These are phyloP conservation scores for Styela clava DNA, from an alignment of 23 tunicate genomes.

Conservation along the genomic window DNA sequence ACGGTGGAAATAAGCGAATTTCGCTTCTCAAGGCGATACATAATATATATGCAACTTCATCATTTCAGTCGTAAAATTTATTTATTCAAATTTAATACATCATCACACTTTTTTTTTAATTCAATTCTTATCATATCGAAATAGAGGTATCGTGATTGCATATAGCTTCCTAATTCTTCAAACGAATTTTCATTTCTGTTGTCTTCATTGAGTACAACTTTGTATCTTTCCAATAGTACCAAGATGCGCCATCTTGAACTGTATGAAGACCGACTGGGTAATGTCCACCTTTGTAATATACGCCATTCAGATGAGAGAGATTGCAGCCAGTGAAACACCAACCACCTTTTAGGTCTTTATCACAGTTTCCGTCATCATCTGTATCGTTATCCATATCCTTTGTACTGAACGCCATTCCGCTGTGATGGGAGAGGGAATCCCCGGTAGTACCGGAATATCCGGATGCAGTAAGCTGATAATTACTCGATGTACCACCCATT, in stretches of 20 bases:
- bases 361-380: conserved; percentile 13
- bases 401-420: conserved; percentile 15
- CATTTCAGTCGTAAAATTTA: too few species aligned
- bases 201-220: conserved; percentile 28
- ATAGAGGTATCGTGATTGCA: too few species aligned
- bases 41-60: too few species aligned
- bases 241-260: neutral
- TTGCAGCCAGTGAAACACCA: conserved; percentile 30
- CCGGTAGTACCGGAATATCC: conserved; percentile 25
- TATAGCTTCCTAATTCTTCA: too few species aligned
- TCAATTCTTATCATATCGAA: too few species aligned
- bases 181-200: conserved; percentile 26
- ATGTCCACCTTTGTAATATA: conserved; percentile 15
- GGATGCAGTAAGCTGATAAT: conserved; percentile 6
- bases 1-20: too few species aligned
- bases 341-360: conserved; percentile 14
- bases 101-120: too few species aligned
- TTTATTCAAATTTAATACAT: too few species aligned
- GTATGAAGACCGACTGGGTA: neutral
- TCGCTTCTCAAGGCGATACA: too few species aligned
- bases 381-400: conserved; percentile 24
- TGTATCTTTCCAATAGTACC: conserved; percentile 32
- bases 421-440: conserved; percentile 6
- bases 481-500: conserved; percentile 1
- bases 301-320: conserved; percentile 22